Conservation (phyloP, 1,140 invertebrate genomes). For the Antheraea mylitta region DNA sequence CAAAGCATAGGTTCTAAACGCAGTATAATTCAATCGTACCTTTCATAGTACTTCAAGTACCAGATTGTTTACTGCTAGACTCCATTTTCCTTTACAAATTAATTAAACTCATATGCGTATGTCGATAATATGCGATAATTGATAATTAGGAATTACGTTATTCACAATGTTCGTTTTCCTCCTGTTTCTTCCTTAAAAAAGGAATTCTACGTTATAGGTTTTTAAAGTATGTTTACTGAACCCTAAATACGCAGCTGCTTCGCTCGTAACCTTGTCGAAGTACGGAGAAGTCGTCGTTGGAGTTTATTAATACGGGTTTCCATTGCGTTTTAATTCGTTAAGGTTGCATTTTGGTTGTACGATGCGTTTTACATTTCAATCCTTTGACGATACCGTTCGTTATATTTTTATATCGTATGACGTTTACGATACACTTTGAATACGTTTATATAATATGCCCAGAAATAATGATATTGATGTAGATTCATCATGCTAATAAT, state of each 20-base stretch:
- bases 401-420: background rate
- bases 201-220: background rate
- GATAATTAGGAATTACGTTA: background rate
- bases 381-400: background rate
- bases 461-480: background rate
- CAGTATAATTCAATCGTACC: no score
- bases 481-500: background rate
- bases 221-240: background rate
- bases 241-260: constrained; percentile 43
- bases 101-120: background rate
- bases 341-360: constrained; percentile 4
- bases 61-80: background rate
- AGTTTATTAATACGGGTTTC: constrained; percentile 2
- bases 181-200: background rate
- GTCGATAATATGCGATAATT: background rate
- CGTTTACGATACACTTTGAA: constrained; percentile 8
- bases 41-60: background rate
- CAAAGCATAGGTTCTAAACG: no score
- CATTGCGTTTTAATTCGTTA: constrained; percentile 20
- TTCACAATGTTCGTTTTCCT: background rate
- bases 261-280: constrained; percentile 63
- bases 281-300: constrained; percentile 7
- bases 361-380: background rate
- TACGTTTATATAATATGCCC: background rate
- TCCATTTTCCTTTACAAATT: background rate